Percentiles rank a stretch among this genome's conserved stretches.
Evolutionary conservation across 2,797 vertebrate species (phyloP).

Genomic region (Enteromius afrohamiltoni): DNA sequence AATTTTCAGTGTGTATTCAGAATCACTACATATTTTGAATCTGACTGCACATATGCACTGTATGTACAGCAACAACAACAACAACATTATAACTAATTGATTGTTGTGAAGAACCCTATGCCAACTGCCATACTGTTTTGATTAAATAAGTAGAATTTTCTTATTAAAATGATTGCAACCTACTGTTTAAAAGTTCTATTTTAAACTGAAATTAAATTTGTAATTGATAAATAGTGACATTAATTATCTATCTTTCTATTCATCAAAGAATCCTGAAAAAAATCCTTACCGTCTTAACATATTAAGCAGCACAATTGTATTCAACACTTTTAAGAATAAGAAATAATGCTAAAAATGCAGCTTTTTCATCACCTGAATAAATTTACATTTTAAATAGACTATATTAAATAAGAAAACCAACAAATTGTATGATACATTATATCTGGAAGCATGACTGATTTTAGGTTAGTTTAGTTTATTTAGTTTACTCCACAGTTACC

Average conservation of each 20-base stretch:
- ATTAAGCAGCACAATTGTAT: not conserved
- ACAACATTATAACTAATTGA: not conserved
- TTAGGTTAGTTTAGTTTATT: not conserved
- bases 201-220: not conserved
- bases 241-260: not conserved
- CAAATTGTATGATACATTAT: not conserved
- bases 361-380: not conserved
- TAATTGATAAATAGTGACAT: not conserved
- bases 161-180: not conserved
- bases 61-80: not conserved
- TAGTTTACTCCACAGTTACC: not conserved
- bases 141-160: not conserved
- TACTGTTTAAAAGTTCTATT: not conserved
- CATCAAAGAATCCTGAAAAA: not conserved
- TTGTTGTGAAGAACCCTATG: not conserved
- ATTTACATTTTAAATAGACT: not conserved
- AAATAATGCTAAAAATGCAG: not conserved
- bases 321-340: not conserved
- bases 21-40: not conserved
- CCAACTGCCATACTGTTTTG: not conserved
- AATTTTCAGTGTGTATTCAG: conserved; percentile 17
- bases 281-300: not conserved
- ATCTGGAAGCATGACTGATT: not conserved
- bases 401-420: not conserved
- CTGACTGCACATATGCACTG: not conserved